A percentile compares a stretch with the other conserved stretches of the same genome.
These are phyloP conservation scores for Pipra filicauda DNA, from an alignment of 2,113 vertebrate genomes.

Conservation along the genomic window DNA sequence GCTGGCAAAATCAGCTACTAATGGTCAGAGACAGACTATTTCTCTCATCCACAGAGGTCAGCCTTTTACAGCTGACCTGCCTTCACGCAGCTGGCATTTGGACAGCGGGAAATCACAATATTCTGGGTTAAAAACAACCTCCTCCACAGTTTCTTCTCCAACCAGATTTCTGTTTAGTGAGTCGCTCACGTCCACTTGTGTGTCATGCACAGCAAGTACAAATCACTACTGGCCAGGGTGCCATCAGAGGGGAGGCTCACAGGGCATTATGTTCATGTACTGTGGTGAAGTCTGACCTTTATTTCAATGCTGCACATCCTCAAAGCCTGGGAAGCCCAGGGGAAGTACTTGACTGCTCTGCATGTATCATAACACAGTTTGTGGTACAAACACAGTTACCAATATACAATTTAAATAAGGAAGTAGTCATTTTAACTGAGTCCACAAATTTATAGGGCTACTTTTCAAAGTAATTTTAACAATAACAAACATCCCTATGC, in stretches of 20 bases:
- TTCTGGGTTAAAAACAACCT: background rate
- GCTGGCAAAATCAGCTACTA: background rate
- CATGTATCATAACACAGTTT: background rate
- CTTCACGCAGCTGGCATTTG: background rate
- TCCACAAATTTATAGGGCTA: background rate
- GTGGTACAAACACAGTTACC: background rate
- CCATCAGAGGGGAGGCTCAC: background rate
- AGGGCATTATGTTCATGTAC: background rate
- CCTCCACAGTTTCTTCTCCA: background rate
- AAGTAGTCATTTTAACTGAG: background rate
- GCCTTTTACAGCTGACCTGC: background rate
- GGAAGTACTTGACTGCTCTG: background rate
- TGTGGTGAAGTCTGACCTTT: background rate
- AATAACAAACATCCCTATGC: background rate
- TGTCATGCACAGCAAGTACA: background rate
- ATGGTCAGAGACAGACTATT: background rate
- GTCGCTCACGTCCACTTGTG: rapidly evolving
- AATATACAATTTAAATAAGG: background rate
- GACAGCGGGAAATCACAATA: background rate
- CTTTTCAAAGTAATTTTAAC: background rate
- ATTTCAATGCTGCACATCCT: background rate
- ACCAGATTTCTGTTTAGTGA: background rate
- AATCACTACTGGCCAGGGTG: background rate
- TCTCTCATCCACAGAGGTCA: background rate
- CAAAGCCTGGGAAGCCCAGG: background rate